Evolutionary conservation across 2,888 invertebrate species (phyloP).

Genomic region (Drosophila limbata): DNA sequence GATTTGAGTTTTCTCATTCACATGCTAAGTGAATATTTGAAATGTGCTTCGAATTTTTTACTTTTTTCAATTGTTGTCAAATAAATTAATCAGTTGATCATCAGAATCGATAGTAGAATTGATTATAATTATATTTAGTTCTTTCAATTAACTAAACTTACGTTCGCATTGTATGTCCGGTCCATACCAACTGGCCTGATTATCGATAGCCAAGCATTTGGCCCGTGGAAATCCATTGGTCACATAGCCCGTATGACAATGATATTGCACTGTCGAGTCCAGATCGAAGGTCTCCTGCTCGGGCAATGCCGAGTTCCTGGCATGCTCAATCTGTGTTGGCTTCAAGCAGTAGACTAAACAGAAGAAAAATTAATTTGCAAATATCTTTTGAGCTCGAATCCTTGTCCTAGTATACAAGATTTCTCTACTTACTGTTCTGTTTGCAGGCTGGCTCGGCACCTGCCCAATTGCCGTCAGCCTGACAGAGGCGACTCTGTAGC

Average conservation of each 20-base stretch:
- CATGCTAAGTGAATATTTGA: too few relatives aligned
- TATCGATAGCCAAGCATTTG: conserved; percentile 95
- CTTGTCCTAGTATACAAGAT: not conserved
- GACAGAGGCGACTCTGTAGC: conserved; percentile 93
- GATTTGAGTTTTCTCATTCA: too few relatives aligned
- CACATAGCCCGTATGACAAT: conserved; percentile 97
- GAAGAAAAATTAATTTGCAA: not conserved
- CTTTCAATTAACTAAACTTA: conserved; percentile 83
- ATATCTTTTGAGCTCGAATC: too few relatives aligned
- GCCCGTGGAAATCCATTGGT: conserved; percentile 96
- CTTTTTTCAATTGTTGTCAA: too few relatives aligned
- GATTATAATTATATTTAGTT: not conserved
- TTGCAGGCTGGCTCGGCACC: conserved; percentile 94
- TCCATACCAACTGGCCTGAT: conserved; percentile 97
- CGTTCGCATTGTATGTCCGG: conserved; percentile 98
- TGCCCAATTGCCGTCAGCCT: conserved; percentile 96
- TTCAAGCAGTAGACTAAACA: conserved; percentile 92
- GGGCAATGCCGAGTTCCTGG: conserved; percentile 93
- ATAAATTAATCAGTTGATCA: too few relatives aligned
- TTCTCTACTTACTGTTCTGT: conserved; percentile 90
- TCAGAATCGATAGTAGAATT: too few relatives aligned
- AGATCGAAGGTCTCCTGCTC: conserved; percentile 96
- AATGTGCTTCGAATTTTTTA: too few relatives aligned
- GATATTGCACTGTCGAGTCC: conserved; percentile 95
- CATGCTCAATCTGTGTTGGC: conserved; percentile 93